Conservation (phyloP, 2,797 vertebrate genomes). For the Hafferia zeledoni region DNA sequence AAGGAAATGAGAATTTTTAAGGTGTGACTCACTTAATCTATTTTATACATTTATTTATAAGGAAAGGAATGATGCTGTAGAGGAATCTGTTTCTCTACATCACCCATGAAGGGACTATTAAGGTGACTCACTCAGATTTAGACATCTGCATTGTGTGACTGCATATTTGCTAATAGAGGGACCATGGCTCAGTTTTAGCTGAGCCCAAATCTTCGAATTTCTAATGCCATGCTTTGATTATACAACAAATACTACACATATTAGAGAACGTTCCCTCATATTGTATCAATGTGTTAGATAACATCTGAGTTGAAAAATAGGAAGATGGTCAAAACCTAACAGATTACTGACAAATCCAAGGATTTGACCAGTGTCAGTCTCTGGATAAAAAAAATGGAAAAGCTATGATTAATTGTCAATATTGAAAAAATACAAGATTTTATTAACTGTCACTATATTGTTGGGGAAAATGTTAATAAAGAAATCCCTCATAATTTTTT, state of each 20-base stretch:
- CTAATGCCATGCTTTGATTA: neutral
- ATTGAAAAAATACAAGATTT: neutral
- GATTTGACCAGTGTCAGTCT: neutral
- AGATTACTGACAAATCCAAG: neutral
- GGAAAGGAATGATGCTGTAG: neutral
- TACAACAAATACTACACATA: neutral
- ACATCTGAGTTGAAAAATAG: neutral
- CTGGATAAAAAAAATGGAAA: neutral
- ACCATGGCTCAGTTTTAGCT: neutral
- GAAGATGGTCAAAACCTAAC: neutral
- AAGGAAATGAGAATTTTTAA: conserved; percentile 60
- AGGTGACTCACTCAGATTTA: neutral
- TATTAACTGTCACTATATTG: neutral
- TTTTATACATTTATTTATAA: conserved; percentile 70
- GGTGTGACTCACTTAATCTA: conserved; percentile 57
- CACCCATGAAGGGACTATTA: neutral
- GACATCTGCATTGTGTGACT: neutral
- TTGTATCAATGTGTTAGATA: neutral
- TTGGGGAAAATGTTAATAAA: neutral
- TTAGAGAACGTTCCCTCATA: neutral
- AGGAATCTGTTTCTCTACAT: neutral
- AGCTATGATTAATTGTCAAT: neutral
- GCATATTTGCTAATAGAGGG: neutral
- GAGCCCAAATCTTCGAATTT: neutral
- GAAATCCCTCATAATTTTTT: neutral